phyloP scores from a whole-genome alignment of 2,113 vertebrate species.

The Heterotis niloticus region DNA sequence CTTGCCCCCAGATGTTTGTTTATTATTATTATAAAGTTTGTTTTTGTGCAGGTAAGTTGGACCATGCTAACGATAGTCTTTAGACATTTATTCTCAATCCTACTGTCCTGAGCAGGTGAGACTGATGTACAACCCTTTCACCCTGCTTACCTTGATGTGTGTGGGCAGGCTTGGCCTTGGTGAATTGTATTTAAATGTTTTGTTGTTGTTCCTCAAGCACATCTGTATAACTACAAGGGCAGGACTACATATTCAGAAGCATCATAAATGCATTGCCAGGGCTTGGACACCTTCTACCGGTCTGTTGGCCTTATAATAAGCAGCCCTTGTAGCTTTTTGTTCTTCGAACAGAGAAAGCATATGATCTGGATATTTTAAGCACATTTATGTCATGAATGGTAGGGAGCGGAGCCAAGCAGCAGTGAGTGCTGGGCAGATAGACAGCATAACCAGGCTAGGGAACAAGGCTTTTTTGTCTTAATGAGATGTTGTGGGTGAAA shows the following conservation, averaged over 20 bases:
- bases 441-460: not conserved
- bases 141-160: not conserved
- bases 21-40: not conserved
- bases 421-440: no score
- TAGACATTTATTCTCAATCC: no score
- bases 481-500: not conserved
- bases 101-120: no score
- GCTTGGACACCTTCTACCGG: no score
- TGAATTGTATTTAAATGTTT: constrained; percentile 7
- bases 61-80: not conserved
- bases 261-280: not conserved
- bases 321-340: no score
- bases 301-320: no score
- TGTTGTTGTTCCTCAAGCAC: not conserved
- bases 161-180: not conserved
- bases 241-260: not conserved
- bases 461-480: not conserved
- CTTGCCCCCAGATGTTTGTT: not conserved
- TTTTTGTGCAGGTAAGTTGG: not conserved
- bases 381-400: not conserved
- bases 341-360: not conserved
- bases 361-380: not conserved
- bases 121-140: not conserved
- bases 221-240: not conserved
- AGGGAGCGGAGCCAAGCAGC: not conserved